phyloP scores from a whole-genome alignment of 2,888 invertebrate species.

The Hoplodrina blanda region DNA sequence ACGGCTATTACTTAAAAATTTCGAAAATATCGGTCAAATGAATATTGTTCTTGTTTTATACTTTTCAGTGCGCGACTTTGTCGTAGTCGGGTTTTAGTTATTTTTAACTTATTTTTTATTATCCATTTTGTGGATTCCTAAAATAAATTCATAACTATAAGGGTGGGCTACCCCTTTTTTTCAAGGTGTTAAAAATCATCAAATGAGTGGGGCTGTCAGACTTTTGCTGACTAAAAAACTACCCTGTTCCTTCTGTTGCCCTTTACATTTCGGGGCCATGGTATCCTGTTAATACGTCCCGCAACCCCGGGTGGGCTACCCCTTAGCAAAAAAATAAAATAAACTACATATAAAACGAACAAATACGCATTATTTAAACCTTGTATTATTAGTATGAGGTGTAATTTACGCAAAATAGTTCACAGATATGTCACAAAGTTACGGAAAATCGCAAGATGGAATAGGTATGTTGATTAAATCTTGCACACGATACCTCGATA shows the following conservation, averaged over 20 bases:
- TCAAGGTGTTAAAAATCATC: no score
- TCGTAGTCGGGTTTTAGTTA: no score
- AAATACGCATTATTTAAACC: background rate
- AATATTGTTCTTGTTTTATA: no score
- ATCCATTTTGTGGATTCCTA: background rate
- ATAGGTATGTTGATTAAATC: constrained; percentile 7
- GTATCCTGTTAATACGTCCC: no score
- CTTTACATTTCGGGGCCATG: no score
- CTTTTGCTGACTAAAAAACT: no score
- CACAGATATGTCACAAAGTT: background rate
- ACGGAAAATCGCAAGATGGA: background rate
- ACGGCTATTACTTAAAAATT: no score
- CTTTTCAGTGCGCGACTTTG: no score
- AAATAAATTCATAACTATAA: background rate
- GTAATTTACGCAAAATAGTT: background rate
- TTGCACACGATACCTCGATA: background rate
- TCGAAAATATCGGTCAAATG: no score
- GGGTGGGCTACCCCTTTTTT: background rate
- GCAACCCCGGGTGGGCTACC: background rate
- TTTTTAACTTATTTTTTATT: no score
- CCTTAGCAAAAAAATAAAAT: background rate
- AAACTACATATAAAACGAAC: background rate
- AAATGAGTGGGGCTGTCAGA: no score
- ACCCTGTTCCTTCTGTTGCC: no score
- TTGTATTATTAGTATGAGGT: background rate